Evolutionary conservation across 2,113 vertebrate species (phyloP), one percentile per base, ranked within the genome.

Genomic region (Ciconia boyciana): DNA sequence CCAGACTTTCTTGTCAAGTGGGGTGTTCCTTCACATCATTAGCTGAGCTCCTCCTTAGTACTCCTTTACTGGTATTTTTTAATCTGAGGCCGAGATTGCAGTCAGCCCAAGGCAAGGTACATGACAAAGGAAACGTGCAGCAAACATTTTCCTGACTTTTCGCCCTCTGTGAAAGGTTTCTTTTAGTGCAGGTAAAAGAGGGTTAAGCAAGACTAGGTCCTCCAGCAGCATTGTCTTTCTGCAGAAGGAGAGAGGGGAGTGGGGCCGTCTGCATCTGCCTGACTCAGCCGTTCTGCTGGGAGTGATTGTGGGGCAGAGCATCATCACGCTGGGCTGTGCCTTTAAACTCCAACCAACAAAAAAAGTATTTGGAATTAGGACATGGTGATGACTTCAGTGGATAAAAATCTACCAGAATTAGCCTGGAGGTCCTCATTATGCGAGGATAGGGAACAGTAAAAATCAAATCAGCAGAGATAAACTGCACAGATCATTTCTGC

Each of bases 381-480:
- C 58, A n/a, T 21, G 46, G 92, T 51, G 88, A 69, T 87, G 91
- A 96, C 46, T 97, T 93, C 41, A 84, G 77, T 48, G 93, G 79
- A 39, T 65, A 78, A 93, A 96, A 94, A 95, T 82, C 76, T 41
- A 8, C 87, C 83, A 65, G 62, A 79, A 48, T 36, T 51, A 51
- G 69, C 91, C 89, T 22, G 54, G 39, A 84, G 95, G 83, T 87
- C 93, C 93, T 96, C 58, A 7, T 94, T 96, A 79, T 86, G 65
- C 4, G 52, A 65, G 87, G 44, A 57, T 44, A 76, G 89, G 89
- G 51, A 51, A 31, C 70, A 64, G 95, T 76, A 90, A 90, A 96
- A 89, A 91, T 83, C 88, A 97, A 95, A 82, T 83, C 81, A 95
- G 93, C 77, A 84, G 94, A 93, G 93, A 93, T 78, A 84, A 95